Evolutionary conservation across 2,113 vertebrate genomes (phyloP).

Genomic region (Notothenia coriiceps): DNA sequence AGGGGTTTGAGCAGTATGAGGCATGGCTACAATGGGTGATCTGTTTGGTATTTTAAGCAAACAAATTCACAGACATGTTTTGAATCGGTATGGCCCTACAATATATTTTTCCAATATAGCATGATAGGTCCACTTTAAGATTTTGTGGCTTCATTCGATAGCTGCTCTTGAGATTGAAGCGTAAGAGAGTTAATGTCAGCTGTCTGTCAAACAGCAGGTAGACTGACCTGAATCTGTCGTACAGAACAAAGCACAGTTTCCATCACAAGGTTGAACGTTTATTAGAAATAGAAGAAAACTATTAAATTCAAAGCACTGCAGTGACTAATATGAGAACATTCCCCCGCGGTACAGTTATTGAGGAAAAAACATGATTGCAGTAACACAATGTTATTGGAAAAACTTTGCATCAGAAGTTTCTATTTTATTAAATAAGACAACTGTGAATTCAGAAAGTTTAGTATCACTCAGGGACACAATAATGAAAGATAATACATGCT

Average conservation of each 20-base stretch:
- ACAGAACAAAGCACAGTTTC: background rate
- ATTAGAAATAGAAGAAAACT: background rate
- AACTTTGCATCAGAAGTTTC: background rate
- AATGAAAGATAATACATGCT: background rate
- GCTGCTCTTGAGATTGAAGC: background rate
- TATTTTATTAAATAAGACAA: background rate
- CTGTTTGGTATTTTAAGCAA: no score
- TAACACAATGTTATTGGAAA: slow-evolving; percentile 5
- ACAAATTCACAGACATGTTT: no score
- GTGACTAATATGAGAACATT: background rate
- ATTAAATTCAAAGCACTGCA: no score
- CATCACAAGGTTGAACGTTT: background rate
- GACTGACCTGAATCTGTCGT: background rate
- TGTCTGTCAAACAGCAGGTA: slow-evolving; percentile 29
- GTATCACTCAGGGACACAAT: background rate
- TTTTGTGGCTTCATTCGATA: no score
- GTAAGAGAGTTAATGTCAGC: background rate
- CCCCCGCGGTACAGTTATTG: background rate
- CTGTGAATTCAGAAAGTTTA: background rate
- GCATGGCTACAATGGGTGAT: no score
- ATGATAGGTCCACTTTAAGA: no score
- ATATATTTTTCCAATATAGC: no score
- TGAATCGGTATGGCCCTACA: no score
- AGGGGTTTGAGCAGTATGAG: no score
- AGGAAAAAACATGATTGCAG: background rate